phyloP scores from a whole-genome alignment of 2,797 vertebrate genomes.

The Cyprinella venusta region DNA sequence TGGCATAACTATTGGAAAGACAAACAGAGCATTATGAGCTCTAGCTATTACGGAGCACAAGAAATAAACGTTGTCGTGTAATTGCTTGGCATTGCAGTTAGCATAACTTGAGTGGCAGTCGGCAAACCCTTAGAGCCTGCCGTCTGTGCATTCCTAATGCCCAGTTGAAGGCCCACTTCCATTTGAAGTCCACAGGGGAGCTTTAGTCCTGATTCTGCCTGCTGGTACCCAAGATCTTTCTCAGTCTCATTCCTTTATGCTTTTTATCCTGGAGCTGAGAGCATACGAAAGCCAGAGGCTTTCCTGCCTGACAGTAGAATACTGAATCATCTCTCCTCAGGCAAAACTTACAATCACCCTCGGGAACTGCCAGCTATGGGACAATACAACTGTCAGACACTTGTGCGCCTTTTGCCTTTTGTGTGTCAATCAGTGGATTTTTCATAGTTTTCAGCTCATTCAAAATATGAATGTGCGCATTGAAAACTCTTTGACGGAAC shows the following conservation, averaged over 20 bases:
- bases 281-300: slow-evolving; percentile 17
- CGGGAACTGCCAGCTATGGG: not conserved
- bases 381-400: slow-evolving; percentile 33
- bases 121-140: slow-evolving; percentile 29
- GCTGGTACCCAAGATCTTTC: slow-evolving; percentile 24
- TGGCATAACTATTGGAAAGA: slow-evolving; percentile 1
- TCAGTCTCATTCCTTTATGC: slow-evolving; percentile 31
- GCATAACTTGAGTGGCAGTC: slow-evolving; percentile 15
- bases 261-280: slow-evolving; percentile 23
- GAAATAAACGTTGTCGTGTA: slow-evolving; percentile 14
- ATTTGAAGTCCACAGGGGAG: slow-evolving; percentile 33
- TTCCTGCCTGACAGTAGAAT: slow-evolving; percentile 34
- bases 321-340: slow-evolving; percentile 34
- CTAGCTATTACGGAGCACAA: slow-evolving; percentile 6
- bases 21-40: slow-evolving; percentile 31
- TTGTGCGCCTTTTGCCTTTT: slow-evolving; percentile 20
- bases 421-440: slow-evolving; percentile 28
- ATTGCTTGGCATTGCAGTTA: slow-evolving; percentile 22
- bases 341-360: slow-evolving; percentile 3
- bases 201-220: slow-evolving; percentile 27
- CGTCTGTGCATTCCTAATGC: slow-evolving; percentile 5
- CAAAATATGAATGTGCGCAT: slow-evolving; percentile 3
- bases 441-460: slow-evolving; percentile 11
- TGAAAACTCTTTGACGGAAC: slow-evolving; percentile 23
- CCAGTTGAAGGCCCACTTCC: slow-evolving; percentile 16